A percentile compares a stretch with the other conserved stretches of the same genome.
Conservation (phyloP, 2,113 vertebrate genomes). For the Nycticebus coucang region DNA sequence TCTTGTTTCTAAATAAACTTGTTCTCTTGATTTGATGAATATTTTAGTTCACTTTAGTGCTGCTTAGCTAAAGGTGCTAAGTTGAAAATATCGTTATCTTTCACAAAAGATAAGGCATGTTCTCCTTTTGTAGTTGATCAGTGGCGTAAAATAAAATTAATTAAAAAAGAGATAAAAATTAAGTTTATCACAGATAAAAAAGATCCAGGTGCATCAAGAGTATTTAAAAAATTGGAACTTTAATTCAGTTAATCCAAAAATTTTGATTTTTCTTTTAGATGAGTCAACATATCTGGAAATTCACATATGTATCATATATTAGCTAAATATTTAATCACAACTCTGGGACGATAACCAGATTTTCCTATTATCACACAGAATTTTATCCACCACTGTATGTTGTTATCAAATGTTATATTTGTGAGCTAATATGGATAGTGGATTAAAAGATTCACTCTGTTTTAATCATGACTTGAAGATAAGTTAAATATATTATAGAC, state of each 20-base stretch:
- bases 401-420: neutral
- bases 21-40: neutral
- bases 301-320: neutral
- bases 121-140: neutral
- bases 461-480: neutral
- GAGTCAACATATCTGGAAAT: neutral
- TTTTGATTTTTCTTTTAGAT: neutral
- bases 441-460: neutral
- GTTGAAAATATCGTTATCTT: neutral
- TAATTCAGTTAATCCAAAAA: neutral
- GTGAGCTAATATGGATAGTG: neutral
- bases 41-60: conserved; percentile 5
- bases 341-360: neutral
- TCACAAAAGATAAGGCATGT: neutral
- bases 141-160: neutral
- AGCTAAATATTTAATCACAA: neutral
- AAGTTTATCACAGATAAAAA: neutral
- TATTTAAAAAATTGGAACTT: neutral
- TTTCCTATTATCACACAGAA: neutral
- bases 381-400: neutral
- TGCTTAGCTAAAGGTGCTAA: neutral
- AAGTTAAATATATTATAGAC: neutral
- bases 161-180: neutral
- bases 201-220: neutral
- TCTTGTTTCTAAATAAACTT: neutral